Conservation (phyloP, 1,140 invertebrate genomes). For the Leucophenga varia region DNA sequence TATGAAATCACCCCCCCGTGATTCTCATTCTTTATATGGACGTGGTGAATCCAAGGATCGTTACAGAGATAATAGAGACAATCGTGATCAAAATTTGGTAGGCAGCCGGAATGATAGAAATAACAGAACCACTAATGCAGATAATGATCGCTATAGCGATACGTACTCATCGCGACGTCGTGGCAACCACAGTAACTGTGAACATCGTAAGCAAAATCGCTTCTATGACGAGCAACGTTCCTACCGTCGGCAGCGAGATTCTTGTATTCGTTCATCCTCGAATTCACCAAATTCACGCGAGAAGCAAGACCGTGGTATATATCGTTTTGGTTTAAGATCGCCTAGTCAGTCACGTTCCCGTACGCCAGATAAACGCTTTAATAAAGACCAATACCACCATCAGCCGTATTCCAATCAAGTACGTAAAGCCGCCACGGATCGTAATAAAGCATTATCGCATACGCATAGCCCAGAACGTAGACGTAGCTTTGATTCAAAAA, state of each 20-base stretch:
- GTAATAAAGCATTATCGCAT: too few relatives aligned
- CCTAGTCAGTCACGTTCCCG: conserved; percentile 27
- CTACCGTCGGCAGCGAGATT: conserved; percentile 19
- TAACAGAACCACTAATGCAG: conserved; percentile 11
- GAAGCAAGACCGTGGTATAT: too few relatives aligned
- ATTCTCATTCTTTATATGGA: too few relatives aligned
- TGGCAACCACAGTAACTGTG: conserved; percentile 6
- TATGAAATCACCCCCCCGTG: too few relatives aligned
- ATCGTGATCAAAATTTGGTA: conserved; percentile 1
- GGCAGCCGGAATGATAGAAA: conserved; percentile 22
- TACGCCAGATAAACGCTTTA: conserved; percentile 24
- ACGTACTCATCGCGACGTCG: conserved; percentile 23
- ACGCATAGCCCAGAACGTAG: too few relatives aligned
- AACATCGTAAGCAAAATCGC: too few relatives aligned
- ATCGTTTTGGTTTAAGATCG: conserved; percentile 15
- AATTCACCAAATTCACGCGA: too few relatives aligned
- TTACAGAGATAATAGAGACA: too few relatives aligned
- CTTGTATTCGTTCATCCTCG: conserved; percentile 1
- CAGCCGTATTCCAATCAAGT: too few relatives aligned
- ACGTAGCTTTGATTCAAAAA: too few relatives aligned
- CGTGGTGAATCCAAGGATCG: too few relatives aligned
- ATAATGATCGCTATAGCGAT: conserved; percentile 19
- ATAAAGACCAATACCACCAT: conserved; percentile 8
- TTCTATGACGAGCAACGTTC: conserved; percentile 26
- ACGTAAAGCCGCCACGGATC: too few relatives aligned